phyloP scores from a whole-genome alignment of 1,140 invertebrate species.

The Drosophila kepulauana region DNA sequence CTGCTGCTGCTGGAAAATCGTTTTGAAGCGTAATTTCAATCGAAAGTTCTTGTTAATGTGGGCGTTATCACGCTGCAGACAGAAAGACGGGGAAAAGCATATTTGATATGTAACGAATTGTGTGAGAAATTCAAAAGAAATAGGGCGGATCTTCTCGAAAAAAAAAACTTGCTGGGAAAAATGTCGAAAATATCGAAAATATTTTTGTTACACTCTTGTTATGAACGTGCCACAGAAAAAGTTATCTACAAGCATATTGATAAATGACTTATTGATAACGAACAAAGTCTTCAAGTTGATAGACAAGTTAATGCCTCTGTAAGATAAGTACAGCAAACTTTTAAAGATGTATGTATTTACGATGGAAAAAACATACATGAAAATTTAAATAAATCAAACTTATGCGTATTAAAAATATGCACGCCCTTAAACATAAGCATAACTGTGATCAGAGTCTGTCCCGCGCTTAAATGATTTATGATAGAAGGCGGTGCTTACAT shows the following conservation, averaged over 20 bases:
- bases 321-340: constrained; percentile 54
- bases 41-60: constrained; percentile 74
- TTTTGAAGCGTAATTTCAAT: constrained; percentile 43
- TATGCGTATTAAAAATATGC: constrained; percentile 26
- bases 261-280: constrained; percentile 74
- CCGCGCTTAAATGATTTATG: constrained; percentile 72
- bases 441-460: constrained; percentile 12
- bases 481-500: constrained; percentile 47
- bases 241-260: constrained; percentile 45
- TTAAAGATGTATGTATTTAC: constrained; percentile 14
- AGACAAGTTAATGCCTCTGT: constrained; percentile 71
- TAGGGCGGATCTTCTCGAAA: constrained; percentile 17
- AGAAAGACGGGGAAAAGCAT: not conserved
- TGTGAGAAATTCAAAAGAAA: constrained; percentile 75
- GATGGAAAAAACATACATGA: not conserved
- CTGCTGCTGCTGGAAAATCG: constrained; percentile 64
- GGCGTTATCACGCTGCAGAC: constrained; percentile 61
- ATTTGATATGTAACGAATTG: constrained; percentile 68
- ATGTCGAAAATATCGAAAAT: constrained; percentile 11
- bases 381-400: constrained; percentile 24
- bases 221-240: constrained; percentile 6
- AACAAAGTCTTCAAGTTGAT: constrained; percentile 44
- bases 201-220: constrained; percentile 3
- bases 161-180: constrained; percentile 37
- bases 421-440: constrained; percentile 45